These are phyloP conservation scores for Gouania willdenowi DNA, from an alignment of 2,797 vertebrate genomes.

Conservation along the genomic window DNA sequence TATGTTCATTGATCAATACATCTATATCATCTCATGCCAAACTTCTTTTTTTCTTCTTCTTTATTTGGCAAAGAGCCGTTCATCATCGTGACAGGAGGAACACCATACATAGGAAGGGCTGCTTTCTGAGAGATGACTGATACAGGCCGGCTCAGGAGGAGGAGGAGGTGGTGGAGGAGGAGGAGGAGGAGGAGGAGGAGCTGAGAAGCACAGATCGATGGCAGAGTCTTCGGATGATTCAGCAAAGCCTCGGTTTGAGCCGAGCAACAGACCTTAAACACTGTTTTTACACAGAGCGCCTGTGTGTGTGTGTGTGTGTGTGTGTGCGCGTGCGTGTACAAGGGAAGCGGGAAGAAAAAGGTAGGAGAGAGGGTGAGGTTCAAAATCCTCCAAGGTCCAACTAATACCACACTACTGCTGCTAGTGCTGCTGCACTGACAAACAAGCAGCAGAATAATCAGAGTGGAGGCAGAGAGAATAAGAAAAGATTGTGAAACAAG, in stretches of 20 bases:
- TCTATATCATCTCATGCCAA: conserved; percentile 43
- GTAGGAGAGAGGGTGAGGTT: not conserved
- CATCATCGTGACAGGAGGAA: conserved; percentile 54
- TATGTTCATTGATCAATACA: conserved; percentile 56
- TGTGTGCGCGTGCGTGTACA: conserved; percentile 2
- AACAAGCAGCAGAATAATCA: conserved; percentile 41
- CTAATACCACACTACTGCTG: conserved; percentile 38
- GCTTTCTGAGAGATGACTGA: conserved; percentile 64
- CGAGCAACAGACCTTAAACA: conserved; percentile 53
- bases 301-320: not conserved
- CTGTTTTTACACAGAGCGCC: conserved; percentile 12
- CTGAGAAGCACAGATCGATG: conserved; percentile 50
- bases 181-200: not conserved
- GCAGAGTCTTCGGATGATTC: conserved; percentile 66
- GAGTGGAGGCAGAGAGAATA: not conserved
- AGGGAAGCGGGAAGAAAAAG: not conserved
- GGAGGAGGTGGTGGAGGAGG: conserved; percentile 2
- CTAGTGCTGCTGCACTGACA: conserved; percentile 51
- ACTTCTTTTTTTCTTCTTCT: conserved; percentile 31
- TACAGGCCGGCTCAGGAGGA: conserved; percentile 41
- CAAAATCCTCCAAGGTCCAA: conserved; percentile 52
- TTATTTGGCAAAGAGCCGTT: conserved; percentile 48
- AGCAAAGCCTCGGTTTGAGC: conserved; percentile 66
- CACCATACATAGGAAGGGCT: conserved; percentile 25
- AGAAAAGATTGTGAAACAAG: conserved; percentile 14